A percentile compares a stretch with the other conserved stretches of the same genome.
Conservation (phyloP, 2,113 vertebrate species). For the Echinops telfairi region DNA sequence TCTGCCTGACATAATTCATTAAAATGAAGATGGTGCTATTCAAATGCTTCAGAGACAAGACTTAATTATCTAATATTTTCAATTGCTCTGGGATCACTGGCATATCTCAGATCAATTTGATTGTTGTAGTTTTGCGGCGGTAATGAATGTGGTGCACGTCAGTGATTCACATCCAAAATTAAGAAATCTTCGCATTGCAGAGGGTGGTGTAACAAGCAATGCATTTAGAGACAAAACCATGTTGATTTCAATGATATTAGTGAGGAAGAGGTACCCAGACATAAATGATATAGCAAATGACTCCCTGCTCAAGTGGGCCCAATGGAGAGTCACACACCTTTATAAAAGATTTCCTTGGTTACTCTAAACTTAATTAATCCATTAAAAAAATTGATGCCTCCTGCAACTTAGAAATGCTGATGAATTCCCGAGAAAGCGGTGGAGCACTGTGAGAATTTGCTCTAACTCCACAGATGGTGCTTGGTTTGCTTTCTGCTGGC, state of each 20-base stretch:
- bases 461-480: not conserved
- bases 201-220: not conserved
- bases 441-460: not conserved
- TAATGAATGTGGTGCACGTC: conserved; percentile 5
- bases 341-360: not conserved
- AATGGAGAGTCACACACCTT: not conserved
- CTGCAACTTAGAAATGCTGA: not conserved
- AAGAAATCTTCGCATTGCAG: conserved; percentile 38
- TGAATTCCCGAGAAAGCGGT: not conserved
- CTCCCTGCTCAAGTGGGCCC: not conserved
- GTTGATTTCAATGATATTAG: conserved; percentile 16
- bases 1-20: conserved; percentile 32
- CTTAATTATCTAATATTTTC: conserved; percentile 53
- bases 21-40: conserved; percentile 41
- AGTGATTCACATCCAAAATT: conserved; percentile 32
- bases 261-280: not conserved
- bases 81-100: conserved; percentile 41
- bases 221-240: conserved; percentile 11
- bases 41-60: conserved; percentile 30
- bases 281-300: not conserved
- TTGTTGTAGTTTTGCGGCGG: not conserved
- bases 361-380: not conserved
- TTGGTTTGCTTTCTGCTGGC: not conserved
- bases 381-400: not conserved
- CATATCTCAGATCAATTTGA: conserved; percentile 17